These are phyloP conservation scores for Philantomba maxwellii DNA, from an alignment of 2,113 vertebrate species.

Conservation along the genomic window DNA sequence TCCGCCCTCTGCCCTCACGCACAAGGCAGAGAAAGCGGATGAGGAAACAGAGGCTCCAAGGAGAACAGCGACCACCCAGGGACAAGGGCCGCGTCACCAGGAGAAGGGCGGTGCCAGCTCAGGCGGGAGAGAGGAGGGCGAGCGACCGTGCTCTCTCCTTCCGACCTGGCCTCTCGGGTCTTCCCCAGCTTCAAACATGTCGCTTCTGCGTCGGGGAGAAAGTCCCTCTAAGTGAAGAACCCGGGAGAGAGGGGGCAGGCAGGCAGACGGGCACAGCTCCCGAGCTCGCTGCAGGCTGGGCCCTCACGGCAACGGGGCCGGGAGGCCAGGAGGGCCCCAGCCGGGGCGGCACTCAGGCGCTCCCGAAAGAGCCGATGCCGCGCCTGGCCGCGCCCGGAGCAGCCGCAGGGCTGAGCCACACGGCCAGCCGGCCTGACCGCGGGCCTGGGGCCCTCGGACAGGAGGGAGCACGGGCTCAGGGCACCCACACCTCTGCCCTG, in stretches of 20 bases:
- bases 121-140: accelerated
- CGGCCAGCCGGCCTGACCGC: not conserved
- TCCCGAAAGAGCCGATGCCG: accelerated
- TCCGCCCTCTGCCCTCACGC: not conserved
- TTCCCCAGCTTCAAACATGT: not conserved
- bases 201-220: not conserved
- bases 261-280: accelerated
- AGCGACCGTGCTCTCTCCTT: not conserved
- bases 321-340: not conserved
- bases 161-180: not conserved
- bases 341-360: not conserved
- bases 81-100: accelerated
- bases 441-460: not conserved
- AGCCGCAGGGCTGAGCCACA: not conserved
- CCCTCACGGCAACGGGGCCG: not conserved
- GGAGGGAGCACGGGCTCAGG: not conserved
- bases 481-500: not conserved
- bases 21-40: accelerated
- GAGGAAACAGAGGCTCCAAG: too few relatives aligned
- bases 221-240: too few relatives aligned
- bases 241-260: not conserved
- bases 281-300: not conserved
- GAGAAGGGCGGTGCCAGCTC: accelerated
- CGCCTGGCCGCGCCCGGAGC: not conserved
- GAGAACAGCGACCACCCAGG: not conserved